Evolutionary conservation across 2,113 vertebrate species (phyloP), one percentile per base, ranked within the genome.

Genomic region (Maccullochella peelii): DNA sequence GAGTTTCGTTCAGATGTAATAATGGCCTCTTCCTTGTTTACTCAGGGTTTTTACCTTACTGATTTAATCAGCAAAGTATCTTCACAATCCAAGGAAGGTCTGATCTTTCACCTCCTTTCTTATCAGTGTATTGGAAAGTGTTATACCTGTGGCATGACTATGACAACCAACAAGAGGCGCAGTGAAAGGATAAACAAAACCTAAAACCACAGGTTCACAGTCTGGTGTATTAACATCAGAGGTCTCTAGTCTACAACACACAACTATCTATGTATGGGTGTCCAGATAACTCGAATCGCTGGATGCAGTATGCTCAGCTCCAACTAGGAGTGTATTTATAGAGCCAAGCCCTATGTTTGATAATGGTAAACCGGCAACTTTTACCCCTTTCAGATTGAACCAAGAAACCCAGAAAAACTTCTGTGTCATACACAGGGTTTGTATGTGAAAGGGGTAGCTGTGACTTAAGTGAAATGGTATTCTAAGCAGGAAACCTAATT

Each of bases 201-300:
- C 44, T 79, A 36, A 67, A 83, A 88, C 73, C 77, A 86, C 88
- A 86, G 62, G 76, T 90, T 80, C 57, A 87, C 52, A 79, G 61
- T 79, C 79, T 88, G 74, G 65, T 86, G 83, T 83, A 73, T 38
- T 55, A 54, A 71, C 69, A 76, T 5, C 59, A 77, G 49, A 59
- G 4, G 14, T 83, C 83, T 80, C 86, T n/a, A 1, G 6, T 76
- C 88, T 94, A 94, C 79, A 87, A 84, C 40, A 84, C 78, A 86
- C 30, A 67, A 58, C 88, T 85, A 72, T 66, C 84, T 92, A 91
- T 1, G 6, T 27, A 67, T 76, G 73, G 63, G 58, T 76, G 80
- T 86, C 86, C 90, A 91, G 93, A 95, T 94, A 96, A 95, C 95
- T 95, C 94, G 91, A 95, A 94, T 89, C 40, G n/a, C 65, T 0